These are phyloP conservation scores for Crotalus tigris DNA, from an alignment of 2,113 vertebrate species.

Conservation along the genomic window DNA sequence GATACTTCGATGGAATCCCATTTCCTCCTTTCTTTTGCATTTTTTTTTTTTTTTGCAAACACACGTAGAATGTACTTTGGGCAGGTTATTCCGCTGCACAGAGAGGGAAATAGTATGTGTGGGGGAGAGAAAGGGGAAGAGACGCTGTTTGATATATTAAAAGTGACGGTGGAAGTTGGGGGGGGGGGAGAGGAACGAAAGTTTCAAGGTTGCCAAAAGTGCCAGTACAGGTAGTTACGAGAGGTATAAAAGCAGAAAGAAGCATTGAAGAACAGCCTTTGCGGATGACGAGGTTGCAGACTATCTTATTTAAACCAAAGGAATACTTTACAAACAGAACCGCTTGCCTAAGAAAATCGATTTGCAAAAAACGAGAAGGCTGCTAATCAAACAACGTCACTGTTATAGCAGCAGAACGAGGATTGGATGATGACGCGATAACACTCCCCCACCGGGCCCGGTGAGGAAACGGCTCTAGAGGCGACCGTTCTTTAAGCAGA, in stretches of 20 bases:
- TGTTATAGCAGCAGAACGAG: background rate
- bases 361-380: background rate
- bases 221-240: background rate
- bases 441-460: background rate
- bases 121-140: no score
- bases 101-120: background rate
- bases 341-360: background rate
- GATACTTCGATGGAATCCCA: background rate
- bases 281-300: background rate
- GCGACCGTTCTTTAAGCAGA: background rate
- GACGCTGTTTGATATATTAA: background rate
- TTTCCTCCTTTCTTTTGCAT: background rate
- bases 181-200: background rate
- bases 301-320: background rate
- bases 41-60: background rate
- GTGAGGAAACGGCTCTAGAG: background rate
- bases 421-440: background rate
- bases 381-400: background rate
- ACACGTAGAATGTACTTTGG: background rate
- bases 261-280: background rate
- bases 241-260: background rate
- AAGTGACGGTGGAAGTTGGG: background rate
- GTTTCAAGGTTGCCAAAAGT: background rate
- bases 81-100: constrained; percentile 24
- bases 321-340: background rate